phyloP scores from a whole-genome alignment of 2,113 vertebrate genomes.

The Gymnorhina tibicen region DNA sequence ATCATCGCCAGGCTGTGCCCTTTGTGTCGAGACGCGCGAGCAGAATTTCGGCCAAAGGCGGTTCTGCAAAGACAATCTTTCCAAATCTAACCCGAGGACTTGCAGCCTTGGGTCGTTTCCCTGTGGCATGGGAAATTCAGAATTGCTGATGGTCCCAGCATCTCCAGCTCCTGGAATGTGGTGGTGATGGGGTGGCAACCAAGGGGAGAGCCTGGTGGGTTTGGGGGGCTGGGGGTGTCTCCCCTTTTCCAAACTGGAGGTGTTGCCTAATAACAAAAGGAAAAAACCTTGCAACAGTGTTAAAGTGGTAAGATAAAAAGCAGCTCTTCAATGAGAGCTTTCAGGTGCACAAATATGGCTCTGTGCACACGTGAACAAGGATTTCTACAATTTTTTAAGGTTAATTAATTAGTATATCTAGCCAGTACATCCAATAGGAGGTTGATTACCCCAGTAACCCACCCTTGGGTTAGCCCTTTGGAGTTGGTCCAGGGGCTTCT shows the following conservation, averaged over 20 bases:
- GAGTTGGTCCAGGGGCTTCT: neutral
- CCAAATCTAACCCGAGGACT: neutral
- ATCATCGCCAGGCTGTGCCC: neutral
- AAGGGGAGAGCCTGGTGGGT: fast-evolving
- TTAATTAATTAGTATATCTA: neutral
- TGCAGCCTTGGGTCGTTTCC: neutral
- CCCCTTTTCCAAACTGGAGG: neutral
- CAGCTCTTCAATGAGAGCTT: neutral
- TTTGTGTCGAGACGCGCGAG: neutral
- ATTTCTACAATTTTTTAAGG: neutral
- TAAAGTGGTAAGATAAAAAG: neutral
- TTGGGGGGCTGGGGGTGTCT: neutral
- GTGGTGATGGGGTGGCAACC: neutral
- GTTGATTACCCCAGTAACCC: neutral
- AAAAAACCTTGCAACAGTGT: neutral
- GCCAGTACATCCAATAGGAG: neutral
- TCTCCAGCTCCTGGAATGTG: neutral
- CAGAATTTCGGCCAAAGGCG: neutral
- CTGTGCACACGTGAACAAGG: fast-evolving
- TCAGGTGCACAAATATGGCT: neutral
- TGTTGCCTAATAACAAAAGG: neutral
- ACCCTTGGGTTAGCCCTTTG: neutral
- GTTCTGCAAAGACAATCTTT: neutral
- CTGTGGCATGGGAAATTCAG: neutral
- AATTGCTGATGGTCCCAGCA: neutral